Conservation (phyloP, 1,140 invertebrate species). For the Drosophila trapezifrons region DNA sequence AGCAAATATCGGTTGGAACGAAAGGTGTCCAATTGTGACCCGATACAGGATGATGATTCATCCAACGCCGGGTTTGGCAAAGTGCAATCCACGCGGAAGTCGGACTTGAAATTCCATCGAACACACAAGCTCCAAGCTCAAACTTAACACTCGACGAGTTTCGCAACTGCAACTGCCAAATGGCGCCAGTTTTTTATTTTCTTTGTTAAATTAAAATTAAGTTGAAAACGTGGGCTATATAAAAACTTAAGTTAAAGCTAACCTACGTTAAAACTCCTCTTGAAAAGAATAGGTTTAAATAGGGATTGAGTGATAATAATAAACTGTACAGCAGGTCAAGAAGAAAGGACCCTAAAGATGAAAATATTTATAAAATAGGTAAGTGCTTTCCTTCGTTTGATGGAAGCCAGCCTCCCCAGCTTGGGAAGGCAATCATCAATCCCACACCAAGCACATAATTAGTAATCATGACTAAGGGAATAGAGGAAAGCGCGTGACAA, state of each 20-base stretch:
- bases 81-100: conserved; percentile 48
- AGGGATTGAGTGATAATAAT: not conserved
- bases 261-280: too few relatives aligned
- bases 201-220: not conserved
- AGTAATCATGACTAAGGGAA: conserved; percentile 38
- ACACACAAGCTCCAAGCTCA: not conserved
- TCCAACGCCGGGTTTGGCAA: conserved; percentile 16
- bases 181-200: conserved; percentile 1
- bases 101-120: conserved; percentile 18
- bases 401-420: not conserved
- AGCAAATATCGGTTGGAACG: conserved; percentile 23
- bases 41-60: conserved; percentile 30
- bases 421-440: conserved; percentile 25
- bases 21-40: conserved; percentile 58
- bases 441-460: conserved; percentile 28
- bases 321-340: not conserved
- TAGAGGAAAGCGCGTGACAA: conserved; percentile 23
- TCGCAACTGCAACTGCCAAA: conserved; percentile 11
- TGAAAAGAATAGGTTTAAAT: not conserved
- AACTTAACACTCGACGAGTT: conserved; percentile 1
- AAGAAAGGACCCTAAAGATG: not conserved
- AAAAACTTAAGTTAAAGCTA: too few relatives aligned
- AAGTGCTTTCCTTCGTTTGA: not conserved
- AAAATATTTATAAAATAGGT: not conserved
- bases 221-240: too few relatives aligned